Base-by-base conservation (phyloP, 2,888 invertebrate genomes). In the Drosophila yooni region DNA sequence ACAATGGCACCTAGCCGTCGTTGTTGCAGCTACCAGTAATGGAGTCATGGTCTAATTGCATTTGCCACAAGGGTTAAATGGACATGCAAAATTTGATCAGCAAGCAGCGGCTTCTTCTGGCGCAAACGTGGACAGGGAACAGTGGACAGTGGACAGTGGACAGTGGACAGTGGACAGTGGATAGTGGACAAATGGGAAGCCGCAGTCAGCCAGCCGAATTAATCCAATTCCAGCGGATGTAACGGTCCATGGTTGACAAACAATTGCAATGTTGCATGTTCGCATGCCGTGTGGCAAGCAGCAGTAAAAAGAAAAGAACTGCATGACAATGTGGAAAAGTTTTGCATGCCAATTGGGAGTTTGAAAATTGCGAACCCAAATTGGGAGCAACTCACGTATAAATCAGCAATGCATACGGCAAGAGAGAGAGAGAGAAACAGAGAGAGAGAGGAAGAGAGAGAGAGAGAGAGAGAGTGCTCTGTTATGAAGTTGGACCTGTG, bases 201-300 rank as follows among this genome's bases (percentile, higher is more conserved):
- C 43, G 40, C 27, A 70, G 57, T 36, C 67, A 67, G 60, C 80
- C 79, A 81, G 82, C 75, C 79, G 76, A 71, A 81, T 82, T 89
- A 85, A 85, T 86, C 85, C 89, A 88, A 89, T 88, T 88, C 72
- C 82, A 85, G 73, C 91, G 91, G 91, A 91, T 91, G 91, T 91
- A 92, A 91, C 91, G 91, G 91, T 92, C 91, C 89, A 89, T 87
- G 90, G 89, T 90, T 90, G 89, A 85, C 91, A 91, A 88, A 89
- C 84, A 91, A 88, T 87, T 83, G 89, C 90, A 87, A 82, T 83
- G 73, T 74, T 71, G 70, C 70, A 87, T 69, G 70, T 74, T 29
- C 50, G 33, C 31, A 50, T 52, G 52, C 54, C 36, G 46, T 70
- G 58, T 72, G 54, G 72, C 43, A 72, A 63, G 71, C 61, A 70